These are phyloP conservation scores for Gallinago media DNA, from an alignment of 2,113 vertebrate species.

Conservation along the genomic window DNA sequence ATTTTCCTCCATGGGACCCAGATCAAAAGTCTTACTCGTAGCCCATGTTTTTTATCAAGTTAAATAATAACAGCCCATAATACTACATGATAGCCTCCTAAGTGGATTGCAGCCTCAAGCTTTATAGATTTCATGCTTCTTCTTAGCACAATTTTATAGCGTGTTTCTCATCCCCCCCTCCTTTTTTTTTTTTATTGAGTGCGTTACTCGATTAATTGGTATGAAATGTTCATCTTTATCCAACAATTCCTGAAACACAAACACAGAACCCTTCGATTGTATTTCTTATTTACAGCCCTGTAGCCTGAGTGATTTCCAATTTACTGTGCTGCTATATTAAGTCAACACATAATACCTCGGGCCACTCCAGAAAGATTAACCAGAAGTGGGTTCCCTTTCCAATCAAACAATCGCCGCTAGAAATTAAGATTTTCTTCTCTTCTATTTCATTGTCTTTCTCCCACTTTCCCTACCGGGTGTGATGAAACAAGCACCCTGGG, in stretches of 20 bases:
- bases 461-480: background rate
- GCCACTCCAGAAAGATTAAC: background rate
- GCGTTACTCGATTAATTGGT: background rate
- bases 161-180: background rate
- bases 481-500: background rate
- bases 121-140: background rate
- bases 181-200: background rate
- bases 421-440: background rate
- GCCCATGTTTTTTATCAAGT: background rate
- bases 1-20: background rate
- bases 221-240: background rate
- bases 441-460: background rate
- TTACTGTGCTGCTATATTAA: background rate
- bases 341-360: background rate
- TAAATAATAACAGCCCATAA: background rate
- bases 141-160: background rate
- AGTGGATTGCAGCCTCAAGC: background rate
- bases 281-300: background rate
- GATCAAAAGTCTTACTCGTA: background rate
- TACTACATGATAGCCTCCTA: background rate
- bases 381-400: background rate
- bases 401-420: background rate
- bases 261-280: background rate
- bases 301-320: background rate
- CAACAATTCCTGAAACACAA: background rate